Evolutionary conservation across 2,797 vertebrate species (phyloP).

Genomic region (Sternotherus odoratus): DNA sequence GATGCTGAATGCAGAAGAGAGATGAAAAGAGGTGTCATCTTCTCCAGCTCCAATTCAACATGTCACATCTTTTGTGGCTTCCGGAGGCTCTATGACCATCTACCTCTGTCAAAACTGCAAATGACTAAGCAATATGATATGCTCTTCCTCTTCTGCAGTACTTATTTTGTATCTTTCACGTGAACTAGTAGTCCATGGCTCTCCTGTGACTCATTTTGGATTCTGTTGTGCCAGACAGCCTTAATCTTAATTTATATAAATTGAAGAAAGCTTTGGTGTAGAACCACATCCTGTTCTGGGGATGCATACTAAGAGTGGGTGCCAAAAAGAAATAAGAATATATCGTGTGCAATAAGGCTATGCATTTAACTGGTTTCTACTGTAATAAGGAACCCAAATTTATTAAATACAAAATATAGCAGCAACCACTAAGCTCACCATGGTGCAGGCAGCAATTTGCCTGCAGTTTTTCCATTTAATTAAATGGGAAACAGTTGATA

Average conservation of each 20-base stretch:
- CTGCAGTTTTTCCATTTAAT: background rate
- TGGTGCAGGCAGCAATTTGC: background rate
- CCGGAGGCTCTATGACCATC: background rate
- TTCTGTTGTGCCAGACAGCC: background rate
- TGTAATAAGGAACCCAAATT: background rate
- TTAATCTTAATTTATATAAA: background rate
- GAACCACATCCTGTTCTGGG: background rate
- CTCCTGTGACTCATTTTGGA: background rate
- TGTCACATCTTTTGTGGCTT: background rate
- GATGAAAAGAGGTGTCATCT: background rate
- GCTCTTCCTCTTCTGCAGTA: background rate
- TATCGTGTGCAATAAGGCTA: background rate
- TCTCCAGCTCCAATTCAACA: background rate
- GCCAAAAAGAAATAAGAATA: background rate
- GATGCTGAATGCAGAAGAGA: background rate
- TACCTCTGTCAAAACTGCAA: background rate
- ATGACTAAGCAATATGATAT: background rate
- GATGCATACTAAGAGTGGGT: background rate
- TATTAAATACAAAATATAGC: background rate
- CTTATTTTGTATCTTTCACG: background rate
- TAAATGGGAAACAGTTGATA: conserved; percentile 38
- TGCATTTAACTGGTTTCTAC: background rate
- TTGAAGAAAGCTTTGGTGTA: background rate
- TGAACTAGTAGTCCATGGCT: background rate
- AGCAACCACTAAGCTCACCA: background rate